phyloP scores from a whole-genome alignment of 1,140 invertebrate species.

The Rhopalosiphum padi region DNA sequence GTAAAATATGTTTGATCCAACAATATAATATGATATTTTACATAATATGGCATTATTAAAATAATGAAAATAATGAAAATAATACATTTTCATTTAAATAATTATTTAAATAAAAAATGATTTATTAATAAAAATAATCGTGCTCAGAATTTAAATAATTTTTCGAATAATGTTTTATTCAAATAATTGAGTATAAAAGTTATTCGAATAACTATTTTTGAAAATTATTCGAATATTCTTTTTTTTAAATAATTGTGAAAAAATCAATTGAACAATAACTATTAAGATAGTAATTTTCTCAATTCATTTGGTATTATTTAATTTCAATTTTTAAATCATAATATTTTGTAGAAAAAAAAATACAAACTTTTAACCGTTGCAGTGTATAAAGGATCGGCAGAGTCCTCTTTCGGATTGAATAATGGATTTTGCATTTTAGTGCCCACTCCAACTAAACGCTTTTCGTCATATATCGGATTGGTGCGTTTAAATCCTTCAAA shows the following conservation, averaged over 20 bases:
- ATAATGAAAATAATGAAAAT: too few species aligned
- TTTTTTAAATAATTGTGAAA: background rate
- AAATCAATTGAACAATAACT: background rate
- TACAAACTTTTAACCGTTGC: slow-evolving; percentile 67
- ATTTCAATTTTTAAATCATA: background rate
- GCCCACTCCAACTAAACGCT: slow-evolving; percentile 57
- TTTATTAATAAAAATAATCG: too few species aligned
- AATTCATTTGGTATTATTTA: background rate
- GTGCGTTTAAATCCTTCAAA: slow-evolving; percentile 60
- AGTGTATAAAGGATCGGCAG: slow-evolving; percentile 62
- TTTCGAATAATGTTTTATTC: too few species aligned
- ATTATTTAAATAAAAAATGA: too few species aligned
- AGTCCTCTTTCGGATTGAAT: slow-evolving; percentile 60
- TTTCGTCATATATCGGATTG: slow-evolving; percentile 62
- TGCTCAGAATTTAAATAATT: too few species aligned
- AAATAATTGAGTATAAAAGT: too few species aligned
- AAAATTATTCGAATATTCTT: background rate
- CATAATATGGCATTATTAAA: background rate
- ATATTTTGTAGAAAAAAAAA: background rate
- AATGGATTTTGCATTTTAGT: slow-evolving; percentile 62
- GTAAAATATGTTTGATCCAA: background rate
- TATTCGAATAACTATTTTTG: background rate
- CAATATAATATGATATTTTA: background rate
- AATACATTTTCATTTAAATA: background rate
- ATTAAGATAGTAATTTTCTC: background rate